A percentile compares a stretch with the other conserved stretches of the same genome.
These are phyloP conservation scores for Amiota mariae DNA, from an alignment of 2,888 invertebrate species.

Conservation along the genomic window DNA sequence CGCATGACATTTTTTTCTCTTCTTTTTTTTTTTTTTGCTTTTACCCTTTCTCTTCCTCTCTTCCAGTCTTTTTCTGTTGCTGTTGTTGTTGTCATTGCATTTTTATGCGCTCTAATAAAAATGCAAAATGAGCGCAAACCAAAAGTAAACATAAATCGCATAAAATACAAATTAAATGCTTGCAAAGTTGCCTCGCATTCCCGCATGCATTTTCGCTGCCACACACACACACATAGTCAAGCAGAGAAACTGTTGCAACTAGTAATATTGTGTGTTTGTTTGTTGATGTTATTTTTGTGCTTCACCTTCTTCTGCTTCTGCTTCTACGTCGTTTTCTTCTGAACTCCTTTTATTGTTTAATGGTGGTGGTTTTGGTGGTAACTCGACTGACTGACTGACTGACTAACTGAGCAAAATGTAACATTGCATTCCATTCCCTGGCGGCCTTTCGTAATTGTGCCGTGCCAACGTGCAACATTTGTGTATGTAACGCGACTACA, in stretches of 20 bases:
- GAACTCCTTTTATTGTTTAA: neutral
- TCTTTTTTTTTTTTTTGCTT: neutral
- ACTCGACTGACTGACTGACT: neutral
- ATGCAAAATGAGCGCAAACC: constrained; percentile 51
- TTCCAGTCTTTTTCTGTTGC: neutral
- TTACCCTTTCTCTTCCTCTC: neutral
- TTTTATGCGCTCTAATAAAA: constrained; percentile 54
- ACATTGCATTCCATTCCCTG: constrained; percentile 43
- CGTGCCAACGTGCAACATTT: constrained; percentile 33
- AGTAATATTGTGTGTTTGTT: neutral
- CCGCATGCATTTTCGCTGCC: constrained; percentile 1
- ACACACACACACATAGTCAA: no score
- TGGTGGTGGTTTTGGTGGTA: neutral
- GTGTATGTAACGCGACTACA: neutral
- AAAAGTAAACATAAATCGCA: constrained; percentile 57
- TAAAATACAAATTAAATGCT: constrained; percentile 60
- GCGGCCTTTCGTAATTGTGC: constrained; percentile 53
- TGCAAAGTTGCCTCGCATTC: constrained; percentile 24
- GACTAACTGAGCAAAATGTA: neutral
- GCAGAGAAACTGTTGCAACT: neutral
- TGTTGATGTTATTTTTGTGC: neutral
- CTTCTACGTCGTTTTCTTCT: neutral
- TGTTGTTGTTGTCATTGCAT: constrained; percentile 24
- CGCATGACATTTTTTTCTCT: neutral
- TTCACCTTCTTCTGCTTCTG: neutral